Evolutionary conservation across 2,888 invertebrate genomes (phyloP).

Genomic region (Temnothorax rugatulus): DNA sequence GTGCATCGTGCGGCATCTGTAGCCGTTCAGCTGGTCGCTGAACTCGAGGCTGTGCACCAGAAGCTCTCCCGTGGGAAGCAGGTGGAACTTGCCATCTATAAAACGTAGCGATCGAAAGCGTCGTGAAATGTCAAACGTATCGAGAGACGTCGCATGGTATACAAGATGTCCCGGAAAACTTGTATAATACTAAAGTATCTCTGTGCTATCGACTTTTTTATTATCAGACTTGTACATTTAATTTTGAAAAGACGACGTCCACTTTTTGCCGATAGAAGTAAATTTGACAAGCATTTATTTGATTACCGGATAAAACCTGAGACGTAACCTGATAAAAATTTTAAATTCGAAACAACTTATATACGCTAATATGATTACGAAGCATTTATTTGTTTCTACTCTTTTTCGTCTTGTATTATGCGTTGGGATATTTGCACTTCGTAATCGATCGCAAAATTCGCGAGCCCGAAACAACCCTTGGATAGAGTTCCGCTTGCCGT

Average conservation of each 20-base stretch:
- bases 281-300: background rate
- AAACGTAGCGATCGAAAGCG: slow-evolving; percentile 66
- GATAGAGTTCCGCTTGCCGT: slow-evolving; percentile 2
- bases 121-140: slow-evolving; percentile 50
- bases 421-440: background rate
- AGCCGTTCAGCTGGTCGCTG: slow-evolving; percentile 91
- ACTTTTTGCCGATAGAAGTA: background rate
- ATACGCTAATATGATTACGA: background rate
- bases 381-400: background rate
- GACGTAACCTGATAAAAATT: background rate
- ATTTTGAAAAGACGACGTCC: background rate
- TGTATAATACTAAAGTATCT: slow-evolving; percentile 21
- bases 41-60: slow-evolving; percentile 92
- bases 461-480: slow-evolving; percentile 1
- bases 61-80: slow-evolving; percentile 91
- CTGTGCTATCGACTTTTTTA: slow-evolving; percentile 8
- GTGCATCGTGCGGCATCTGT: slow-evolving; percentile 92
- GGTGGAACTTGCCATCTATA: slow-evolving; percentile 92
- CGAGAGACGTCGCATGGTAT: background rate
- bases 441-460: background rate
- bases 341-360: background rate
- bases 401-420: background rate
- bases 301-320: background rate
- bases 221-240: background rate
- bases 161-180: background rate